Evolutionary conservation across 2,113 vertebrate species (phyloP).

Genomic region (Glaucomys volans): DNA sequence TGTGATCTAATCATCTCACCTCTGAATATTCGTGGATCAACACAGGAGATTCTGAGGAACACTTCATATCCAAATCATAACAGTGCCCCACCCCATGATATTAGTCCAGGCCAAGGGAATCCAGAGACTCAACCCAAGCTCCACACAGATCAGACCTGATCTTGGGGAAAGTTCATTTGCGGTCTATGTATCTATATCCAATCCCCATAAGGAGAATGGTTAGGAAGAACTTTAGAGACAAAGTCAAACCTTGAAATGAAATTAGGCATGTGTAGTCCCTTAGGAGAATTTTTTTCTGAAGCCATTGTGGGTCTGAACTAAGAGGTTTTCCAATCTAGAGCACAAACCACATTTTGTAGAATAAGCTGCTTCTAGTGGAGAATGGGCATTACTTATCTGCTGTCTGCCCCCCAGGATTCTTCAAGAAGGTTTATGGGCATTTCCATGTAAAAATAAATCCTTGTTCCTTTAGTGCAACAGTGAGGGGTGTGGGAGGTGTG

Average conservation of each 20-base stretch:
- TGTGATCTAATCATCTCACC: too few relatives aligned
- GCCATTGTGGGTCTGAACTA: background rate
- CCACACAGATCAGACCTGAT: background rate
- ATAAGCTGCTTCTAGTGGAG: background rate
- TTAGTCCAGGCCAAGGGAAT: background rate
- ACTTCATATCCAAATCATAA: too few relatives aligned
- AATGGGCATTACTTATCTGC: background rate
- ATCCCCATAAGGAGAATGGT: background rate
- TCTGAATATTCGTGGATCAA: too few relatives aligned
- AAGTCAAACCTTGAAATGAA: background rate
- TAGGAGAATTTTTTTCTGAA: constrained; percentile 38
- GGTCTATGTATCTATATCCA: background rate
- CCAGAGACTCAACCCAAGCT: background rate
- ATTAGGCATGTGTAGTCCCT: background rate
- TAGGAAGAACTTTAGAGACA: background rate
- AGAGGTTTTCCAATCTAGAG: background rate
- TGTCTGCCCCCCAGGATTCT: background rate
- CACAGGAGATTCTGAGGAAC: too few relatives aligned
- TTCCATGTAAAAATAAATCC: background rate
- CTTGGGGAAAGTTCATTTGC: background rate
- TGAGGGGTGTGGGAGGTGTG: background rate
- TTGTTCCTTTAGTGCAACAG: background rate
- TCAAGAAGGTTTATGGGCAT: background rate
- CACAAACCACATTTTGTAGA: background rate
- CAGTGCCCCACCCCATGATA: background rate